phyloP scores from a whole-genome alignment of 2,113 vertebrate genomes.

The Sinocyclocheilus grahami region DNA sequence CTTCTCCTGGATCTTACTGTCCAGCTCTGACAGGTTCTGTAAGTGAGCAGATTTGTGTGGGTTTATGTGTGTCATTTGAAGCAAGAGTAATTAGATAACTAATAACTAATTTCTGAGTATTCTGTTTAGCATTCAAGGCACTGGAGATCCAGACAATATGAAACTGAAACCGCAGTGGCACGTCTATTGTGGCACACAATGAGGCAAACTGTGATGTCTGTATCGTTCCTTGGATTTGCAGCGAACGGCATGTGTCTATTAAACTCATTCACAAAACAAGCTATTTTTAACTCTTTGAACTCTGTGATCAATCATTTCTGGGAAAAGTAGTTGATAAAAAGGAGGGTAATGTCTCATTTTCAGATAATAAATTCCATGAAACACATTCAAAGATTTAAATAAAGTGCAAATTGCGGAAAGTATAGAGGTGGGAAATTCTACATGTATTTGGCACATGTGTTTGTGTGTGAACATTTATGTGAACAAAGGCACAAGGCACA shows the following conservation, averaged over 20 bases:
- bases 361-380: neutral
- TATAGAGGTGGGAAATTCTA: neutral
- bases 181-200: constrained; percentile 5
- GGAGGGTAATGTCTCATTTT: neutral
- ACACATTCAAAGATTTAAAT: neutral
- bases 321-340: constrained; percentile 21
- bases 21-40: constrained; percentile 91
- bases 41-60: neutral
- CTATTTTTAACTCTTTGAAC: constrained; percentile 11
- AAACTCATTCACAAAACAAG: constrained; percentile 17
- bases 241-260: neutral
- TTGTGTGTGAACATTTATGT: neutral
- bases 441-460: neutral
- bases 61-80: neutral
- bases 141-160: neutral
- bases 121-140: neutral
- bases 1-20: constrained; percentile 98
- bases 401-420: neutral
- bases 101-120: neutral
- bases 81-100: neutral
- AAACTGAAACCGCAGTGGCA: constrained; percentile 14
- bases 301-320: constrained; percentile 8
- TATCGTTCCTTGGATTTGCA: neutral
- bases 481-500: neutral
- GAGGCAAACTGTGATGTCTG: constrained; percentile 17